Evolutionary conservation across 2,113 vertebrate species (phyloP), one percentile per base, ranked within the genome.

Genomic region (Lutjanus erythropterus): DNA sequence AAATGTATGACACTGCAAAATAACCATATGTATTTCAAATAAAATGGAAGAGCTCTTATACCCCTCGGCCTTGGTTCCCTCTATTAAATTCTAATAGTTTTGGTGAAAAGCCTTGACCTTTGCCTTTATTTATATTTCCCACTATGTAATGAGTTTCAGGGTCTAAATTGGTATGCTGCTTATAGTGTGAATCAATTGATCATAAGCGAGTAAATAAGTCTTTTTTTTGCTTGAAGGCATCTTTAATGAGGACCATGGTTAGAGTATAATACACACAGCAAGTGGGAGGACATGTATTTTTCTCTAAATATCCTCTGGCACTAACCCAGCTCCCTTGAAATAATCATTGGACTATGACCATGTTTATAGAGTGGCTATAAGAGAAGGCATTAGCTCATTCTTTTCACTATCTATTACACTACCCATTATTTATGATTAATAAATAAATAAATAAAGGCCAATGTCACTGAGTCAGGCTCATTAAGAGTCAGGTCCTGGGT

Each of bases 271-370:
- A 53, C 65, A 72, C 60, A 62, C 53, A 76, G 60, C 5, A n/a
- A 86, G 58, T 66, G 31, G 80, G 71, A 86, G 86, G 82, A 86
- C 78, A 72, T 83, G 84, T 33, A 64, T 80, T 88, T 92, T 74
- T 68, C 65, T 78, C 66, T 79, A 83, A 88, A 87, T 85, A 89
- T 89, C 78, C 78, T 73, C 69, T 89, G 90, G 92, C 82, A 77
- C 25, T 16, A 55, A 71, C 39, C 64, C 88, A 90, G 66, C 82
- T 86, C 75, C 82, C 73, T 70, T 82, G 71, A 78, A 86, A 81
- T 86, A 81, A 88, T 86, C 80, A 88, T 27, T 87, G 84, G 83
- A 84, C 86, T 90, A 61, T 81, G 77, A 83, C 64, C 53, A 49
- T 84, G 82, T 81, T 89, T 88, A 82, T 58, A 64, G 80, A 86